Evolutionary conservation across 2,113 vertebrate genomes (phyloP).

Genomic region (human): GRCh38 chr2:175927001-175927500

Average conservation of each 20-base stretch:
- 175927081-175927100: background rate
- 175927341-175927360: background rate
- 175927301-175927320: background rate
- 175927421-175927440: background rate
- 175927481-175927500: background rate
- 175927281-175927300: background rate
- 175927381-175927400: background rate
- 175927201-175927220: background rate
- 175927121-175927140: background rate
- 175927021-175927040: background rate
- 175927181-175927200: constrained; percentile 1
- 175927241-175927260: constrained; percentile 14
- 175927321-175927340: background rate
- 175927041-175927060: background rate
- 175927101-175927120: background rate
- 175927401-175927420: background rate
- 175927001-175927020: background rate
- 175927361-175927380: background rate
- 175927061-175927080: background rate
- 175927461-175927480: background rate
- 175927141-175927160: background rate
- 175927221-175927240: background rate
- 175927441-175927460: background rate
- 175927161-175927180: background rate
- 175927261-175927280: background rate